These are phyloP conservation scores for Brachionus angularis DNA, from an alignment of 1,140 invertebrate species.

Conservation along the genomic window DNA sequence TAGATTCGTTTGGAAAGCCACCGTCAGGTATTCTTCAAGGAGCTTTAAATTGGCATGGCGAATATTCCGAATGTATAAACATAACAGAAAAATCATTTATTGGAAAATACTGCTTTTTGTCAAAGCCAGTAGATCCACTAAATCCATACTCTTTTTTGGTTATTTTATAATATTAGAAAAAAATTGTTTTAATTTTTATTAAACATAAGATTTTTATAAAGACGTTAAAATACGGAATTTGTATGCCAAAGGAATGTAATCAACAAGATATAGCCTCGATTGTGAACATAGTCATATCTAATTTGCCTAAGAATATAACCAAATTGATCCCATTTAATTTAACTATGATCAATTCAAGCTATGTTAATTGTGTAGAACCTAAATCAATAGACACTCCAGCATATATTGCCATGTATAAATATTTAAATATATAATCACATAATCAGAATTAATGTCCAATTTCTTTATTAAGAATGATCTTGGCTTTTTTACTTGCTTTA, in stretches of 20 bases:
- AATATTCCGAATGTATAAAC: slow-evolving; percentile 20
- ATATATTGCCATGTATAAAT: slow-evolving; percentile 5
- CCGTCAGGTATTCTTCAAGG: slow-evolving; percentile 24
- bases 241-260: slow-evolving; percentile 21
- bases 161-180: not conserved
- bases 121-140: not conserved
- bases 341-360: slow-evolving; percentile 2
- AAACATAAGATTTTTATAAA: not conserved
- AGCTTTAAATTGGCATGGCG: slow-evolving; percentile 6
- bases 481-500: not conserved
- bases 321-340: slow-evolving; percentile 24
- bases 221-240: slow-evolving; percentile 36
- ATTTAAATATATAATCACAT: too few species aligned
- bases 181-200: not conserved
- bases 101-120: slow-evolving; percentile 38
- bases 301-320: slow-evolving; percentile 16
- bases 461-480: too few species aligned
- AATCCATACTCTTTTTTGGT: not conserved
- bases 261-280: slow-evolving; percentile 16
- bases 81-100: slow-evolving; percentile 30
- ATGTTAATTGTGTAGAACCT: slow-evolving; percentile 21
- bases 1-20: slow-evolving; percentile 33
- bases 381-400: not conserved
- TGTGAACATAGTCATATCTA: not conserved
- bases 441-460: too few species aligned